A percentile compares a stretch with the other conserved stretches of the same genome.
phyloP scores from a whole-genome alignment of 2,888 invertebrate genomes.

The Micropterix aruncella region DNA sequence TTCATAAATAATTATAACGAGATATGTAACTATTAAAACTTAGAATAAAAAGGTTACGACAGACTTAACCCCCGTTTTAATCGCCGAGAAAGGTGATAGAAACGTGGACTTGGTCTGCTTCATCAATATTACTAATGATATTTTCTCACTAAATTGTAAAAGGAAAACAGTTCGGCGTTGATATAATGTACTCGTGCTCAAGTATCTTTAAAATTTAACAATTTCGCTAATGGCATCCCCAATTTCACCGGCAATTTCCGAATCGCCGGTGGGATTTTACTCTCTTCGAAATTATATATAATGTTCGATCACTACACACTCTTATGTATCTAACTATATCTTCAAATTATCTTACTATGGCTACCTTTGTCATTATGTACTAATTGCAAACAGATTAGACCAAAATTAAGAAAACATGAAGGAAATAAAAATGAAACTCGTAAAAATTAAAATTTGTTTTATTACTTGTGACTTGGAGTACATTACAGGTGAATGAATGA shows the following conservation, averaged over 20 bases:
- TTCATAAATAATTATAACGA: background rate
- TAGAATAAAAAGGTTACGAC: background rate
- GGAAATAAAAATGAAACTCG: slow-evolving; percentile 6
- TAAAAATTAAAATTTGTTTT: slow-evolving; percentile 5
- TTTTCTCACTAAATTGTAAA: background rate
- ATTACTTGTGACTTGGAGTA: too few species aligned
- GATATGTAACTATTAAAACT: background rate
- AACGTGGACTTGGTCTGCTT: too few species aligned
- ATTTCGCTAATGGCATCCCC: too few species aligned
- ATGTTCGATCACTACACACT: background rate
- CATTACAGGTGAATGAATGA: too few species aligned
- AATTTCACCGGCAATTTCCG: too few species aligned
- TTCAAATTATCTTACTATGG: background rate
- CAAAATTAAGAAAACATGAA: slow-evolving; percentile 12
- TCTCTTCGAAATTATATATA: background rate
- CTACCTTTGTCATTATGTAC: slow-evolving; percentile 5
- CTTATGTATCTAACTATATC: background rate
- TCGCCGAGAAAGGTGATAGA: too few species aligned
- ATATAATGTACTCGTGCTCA: background rate
- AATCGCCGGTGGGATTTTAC: too few species aligned
- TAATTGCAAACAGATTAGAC: slow-evolving; percentile 11
- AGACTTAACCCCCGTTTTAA: too few species aligned
- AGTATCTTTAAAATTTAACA: background rate
- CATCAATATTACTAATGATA: background rate
- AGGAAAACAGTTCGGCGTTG: background rate